These are phyloP conservation scores for Lydus trimaculatus DNA, from an alignment of 2,888 invertebrate genomes.

Conservation along the genomic window DNA sequence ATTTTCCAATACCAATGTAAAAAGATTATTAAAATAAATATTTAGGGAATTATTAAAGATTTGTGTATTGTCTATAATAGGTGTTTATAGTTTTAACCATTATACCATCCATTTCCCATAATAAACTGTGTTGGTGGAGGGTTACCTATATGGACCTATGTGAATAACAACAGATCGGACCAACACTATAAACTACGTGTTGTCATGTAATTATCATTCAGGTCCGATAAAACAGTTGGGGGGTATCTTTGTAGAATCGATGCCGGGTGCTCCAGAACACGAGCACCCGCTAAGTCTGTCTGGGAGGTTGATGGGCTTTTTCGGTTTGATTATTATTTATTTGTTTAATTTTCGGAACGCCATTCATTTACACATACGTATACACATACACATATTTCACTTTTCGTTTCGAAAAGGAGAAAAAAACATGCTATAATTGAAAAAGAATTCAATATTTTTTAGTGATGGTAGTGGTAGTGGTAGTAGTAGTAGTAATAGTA, in stretches of 20 bases:
- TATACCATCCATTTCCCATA: conserved; percentile 39
- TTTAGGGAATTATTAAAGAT: background rate
- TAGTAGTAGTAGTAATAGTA: background rate
- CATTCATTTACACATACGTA: background rate
- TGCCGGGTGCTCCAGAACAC: conserved; percentile 59
- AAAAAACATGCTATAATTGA: background rate
- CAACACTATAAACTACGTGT: conserved; percentile 57
- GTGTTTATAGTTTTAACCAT: conserved; percentile 15
- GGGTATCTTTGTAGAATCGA: conserved; percentile 53
- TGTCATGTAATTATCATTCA: conserved; percentile 60
- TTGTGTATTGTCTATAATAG: background rate
- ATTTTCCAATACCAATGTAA: background rate
- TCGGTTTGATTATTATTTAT: conserved; percentile 50
- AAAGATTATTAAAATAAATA: background rate
- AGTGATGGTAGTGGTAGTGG: background rate
- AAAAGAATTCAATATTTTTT: background rate
- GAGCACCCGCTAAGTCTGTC: conserved; percentile 52
- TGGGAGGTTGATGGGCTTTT: conserved; percentile 52
- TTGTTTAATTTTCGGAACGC: conserved; percentile 32
- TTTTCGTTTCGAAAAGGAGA: background rate
- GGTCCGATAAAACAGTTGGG: conserved; percentile 57
- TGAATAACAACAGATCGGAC: conserved; percentile 26
- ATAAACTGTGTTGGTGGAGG: conserved; percentile 42
- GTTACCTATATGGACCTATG: conserved; percentile 13
- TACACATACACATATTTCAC: too few species aligned